Evolutionary conservation across 2,113 vertebrate species (phyloP).

Genomic region (Mobula birostris): DNA sequence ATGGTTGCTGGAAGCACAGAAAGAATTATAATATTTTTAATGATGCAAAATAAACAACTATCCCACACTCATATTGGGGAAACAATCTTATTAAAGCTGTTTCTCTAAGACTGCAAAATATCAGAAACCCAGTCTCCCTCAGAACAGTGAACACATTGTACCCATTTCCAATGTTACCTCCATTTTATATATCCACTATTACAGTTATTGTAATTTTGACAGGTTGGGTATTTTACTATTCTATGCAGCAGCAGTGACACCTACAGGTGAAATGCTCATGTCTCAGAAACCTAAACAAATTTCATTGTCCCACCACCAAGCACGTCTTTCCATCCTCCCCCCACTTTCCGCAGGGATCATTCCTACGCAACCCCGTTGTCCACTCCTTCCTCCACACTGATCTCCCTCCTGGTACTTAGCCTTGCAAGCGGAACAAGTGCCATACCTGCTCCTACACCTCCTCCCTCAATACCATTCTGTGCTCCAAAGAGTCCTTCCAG

Average conservation of each 20-base stretch:
- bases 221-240: not conserved
- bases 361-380: no score
- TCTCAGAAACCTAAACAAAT: not conserved
- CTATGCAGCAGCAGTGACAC: constrained; percentile 20
- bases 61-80: not conserved
- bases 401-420: no score
- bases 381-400: no score
- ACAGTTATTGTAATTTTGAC: not conserved
- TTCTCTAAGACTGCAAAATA: not conserved
- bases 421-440: no score
- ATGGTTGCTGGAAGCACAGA: not conserved
- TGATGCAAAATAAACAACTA: not conserved
- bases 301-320: no score
- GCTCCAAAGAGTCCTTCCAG: no score
- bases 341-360: no score
- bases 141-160: not conserved
- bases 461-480: no score
- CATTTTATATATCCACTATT: not conserved
- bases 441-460: no score
- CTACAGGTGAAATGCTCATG: not conserved
- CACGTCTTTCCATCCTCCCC: no score
- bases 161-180: not conserved
- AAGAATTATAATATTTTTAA: not conserved
- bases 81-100: not conserved
- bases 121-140: not conserved